phyloP scores from a whole-genome alignment of 1,140 invertebrate species.

The Melipona quadrifasciata region DNA sequence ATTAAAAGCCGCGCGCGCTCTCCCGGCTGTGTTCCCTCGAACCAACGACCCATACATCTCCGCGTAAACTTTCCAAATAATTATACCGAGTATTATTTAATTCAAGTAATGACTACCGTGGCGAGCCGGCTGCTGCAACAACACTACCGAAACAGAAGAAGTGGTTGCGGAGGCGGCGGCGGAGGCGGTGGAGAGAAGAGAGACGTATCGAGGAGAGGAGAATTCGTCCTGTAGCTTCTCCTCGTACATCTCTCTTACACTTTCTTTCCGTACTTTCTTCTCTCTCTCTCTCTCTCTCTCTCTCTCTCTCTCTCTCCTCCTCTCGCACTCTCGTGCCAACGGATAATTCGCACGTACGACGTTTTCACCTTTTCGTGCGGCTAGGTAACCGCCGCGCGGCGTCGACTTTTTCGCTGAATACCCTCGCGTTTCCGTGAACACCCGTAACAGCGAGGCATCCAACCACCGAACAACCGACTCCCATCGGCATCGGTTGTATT shows the following conservation, averaged over 20 bases:
- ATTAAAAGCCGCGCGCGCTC: conserved; percentile 48
- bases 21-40: conserved; percentile 2
- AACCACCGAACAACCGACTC: no score
- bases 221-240: not conserved
- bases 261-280: not conserved
- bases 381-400: not conserved
- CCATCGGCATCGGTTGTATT: not conserved
- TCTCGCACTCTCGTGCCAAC: conserved; percentile 13
- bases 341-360: conserved; percentile 51
- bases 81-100: conserved; percentile 61
- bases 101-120: conserved; percentile 51
- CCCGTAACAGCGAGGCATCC: not conserved
- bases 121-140: conserved; percentile 27
- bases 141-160: conserved; percentile 20
- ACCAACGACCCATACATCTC: conserved; percentile 13
- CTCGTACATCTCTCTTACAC: not conserved
- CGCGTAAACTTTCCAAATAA: conserved; percentile 62
- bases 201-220: not conserved
- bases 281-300: not conserved
- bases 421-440: conserved; percentile 23
- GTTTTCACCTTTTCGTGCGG: conserved; percentile 48
- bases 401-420: conserved; percentile 45
- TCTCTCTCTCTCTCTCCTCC: not conserved
- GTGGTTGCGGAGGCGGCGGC: not conserved
- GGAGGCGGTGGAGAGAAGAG: not conserved